phyloP scores from a whole-genome alignment of 2,797 vertebrate genomes.

The Ambastaia sidthimunki region DNA sequence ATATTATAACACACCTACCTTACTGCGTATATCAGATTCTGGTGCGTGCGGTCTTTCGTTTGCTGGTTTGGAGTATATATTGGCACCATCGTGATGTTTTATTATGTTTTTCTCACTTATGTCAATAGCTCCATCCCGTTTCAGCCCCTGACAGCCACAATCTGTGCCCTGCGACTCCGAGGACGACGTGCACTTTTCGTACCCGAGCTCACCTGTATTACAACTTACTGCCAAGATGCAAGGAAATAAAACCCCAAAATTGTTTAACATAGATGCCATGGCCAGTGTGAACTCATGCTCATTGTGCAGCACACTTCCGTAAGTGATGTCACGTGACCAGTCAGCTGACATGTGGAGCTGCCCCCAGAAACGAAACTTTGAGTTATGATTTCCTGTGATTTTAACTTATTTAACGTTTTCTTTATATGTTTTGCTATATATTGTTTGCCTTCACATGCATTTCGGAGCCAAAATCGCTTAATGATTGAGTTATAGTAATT shows the following conservation, averaged over 20 bases:
- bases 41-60: slow-evolving; percentile 50
- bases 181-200: slow-evolving; percentile 6
- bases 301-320: slow-evolving; percentile 63
- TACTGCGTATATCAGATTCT: slow-evolving; percentile 34
- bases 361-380: too few species aligned
- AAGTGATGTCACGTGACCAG: slow-evolving; percentile 70
- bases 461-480: too few species aligned
- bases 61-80: slow-evolving; percentile 69
- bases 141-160: slow-evolving; percentile 75
- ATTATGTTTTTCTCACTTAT: slow-evolving; percentile 16
- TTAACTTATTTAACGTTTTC: too few species aligned
- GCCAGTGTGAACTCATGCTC: background rate
- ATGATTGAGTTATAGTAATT: too few species aligned
- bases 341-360: slow-evolving; percentile 66
- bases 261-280: slow-evolving; percentile 38
- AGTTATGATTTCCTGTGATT: too few species aligned
- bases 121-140: slow-evolving; percentile 58
- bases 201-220: slow-evolving; percentile 12
- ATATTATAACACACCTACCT: slow-evolving; percentile 58
- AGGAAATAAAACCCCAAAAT: slow-evolving; percentile 38
- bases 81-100: slow-evolving; percentile 37
- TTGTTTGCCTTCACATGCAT: too few species aligned
- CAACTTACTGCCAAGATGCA: slow-evolving; percentile 12
- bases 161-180: slow-evolving; percentile 44
- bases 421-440: too few species aligned